Evolutionary conservation across 35 echinoderm and acorn worm species (phyloP), one percentile per base, ranked within the genome.

Genomic region (Anneissia japonica): DNA sequence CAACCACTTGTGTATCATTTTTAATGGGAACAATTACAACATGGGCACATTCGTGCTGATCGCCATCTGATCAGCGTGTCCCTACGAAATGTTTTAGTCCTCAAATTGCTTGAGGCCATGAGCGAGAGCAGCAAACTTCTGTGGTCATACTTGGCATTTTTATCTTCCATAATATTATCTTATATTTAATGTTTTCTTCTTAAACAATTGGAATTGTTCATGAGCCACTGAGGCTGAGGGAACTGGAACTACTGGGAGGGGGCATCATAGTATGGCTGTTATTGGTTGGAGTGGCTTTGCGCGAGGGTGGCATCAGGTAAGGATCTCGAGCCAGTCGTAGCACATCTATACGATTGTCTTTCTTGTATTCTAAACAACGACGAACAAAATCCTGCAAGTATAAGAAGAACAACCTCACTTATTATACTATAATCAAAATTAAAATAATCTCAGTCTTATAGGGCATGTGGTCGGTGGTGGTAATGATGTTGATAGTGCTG

Each of bases 361-460:
- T 94, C 35, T 93, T 77, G 90, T 99, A 99, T 36, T 94, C 86
- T 43, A 99, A 81, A 84, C 96, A 99, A 10, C 90, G 76, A 26
- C 96, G 88, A 34, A 99, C 94, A 75, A 99, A 99, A 28, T 99
- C 91, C 96, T 99, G 87, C 16, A 73, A 41, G 16, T 51, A 85
- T 21, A 77, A 77, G 77, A 34, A 31, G 73, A 90, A 75, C 0
- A 40, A 73, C 72, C 11, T 19, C 0, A 82, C 3, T 84, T 46
- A 31, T 30, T 84, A 72, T 23, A 32, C 31, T 28, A 32, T 6
- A 34, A 64, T 4, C n/a, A 4, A 46, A 77, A 36, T 32, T 14
- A 39, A 80, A 32, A 26, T 30, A 38, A 4, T 11, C 26, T 3
- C 32, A 74, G 7, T 83, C 0, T 74, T n/a, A 34, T 0, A 4